Conservation (phyloP, 1,140 invertebrate species). For the Anastrepha obliqua region DNA sequence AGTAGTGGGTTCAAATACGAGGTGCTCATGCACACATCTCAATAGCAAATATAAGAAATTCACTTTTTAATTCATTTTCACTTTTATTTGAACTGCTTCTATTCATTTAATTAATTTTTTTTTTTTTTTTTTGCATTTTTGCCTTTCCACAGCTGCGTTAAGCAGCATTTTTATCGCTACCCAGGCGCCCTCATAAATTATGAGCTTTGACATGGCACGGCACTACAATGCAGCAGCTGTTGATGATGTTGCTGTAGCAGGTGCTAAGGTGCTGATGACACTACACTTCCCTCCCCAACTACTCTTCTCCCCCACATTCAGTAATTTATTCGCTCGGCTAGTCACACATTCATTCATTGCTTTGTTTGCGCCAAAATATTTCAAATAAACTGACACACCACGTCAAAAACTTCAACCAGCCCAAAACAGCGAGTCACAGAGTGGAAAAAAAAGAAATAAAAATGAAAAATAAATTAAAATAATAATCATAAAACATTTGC, state of each 20-base stretch:
- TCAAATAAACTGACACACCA: background rate
- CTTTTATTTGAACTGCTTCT: background rate
- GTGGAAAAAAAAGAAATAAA: background rate
- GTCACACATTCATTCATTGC: conserved; percentile 10
- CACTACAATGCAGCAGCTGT: conserved; percentile 17
- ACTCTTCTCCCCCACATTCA: background rate
- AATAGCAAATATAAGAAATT: too few relatives aligned
- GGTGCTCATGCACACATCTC: too few relatives aligned
- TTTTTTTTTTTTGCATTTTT: background rate
- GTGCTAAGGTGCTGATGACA: background rate
- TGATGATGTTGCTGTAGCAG: background rate
- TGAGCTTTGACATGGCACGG: background rate
- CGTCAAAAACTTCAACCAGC: conserved; percentile 30
- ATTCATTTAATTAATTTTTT: background rate
- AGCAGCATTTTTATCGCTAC: background rate
- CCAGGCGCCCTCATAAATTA: background rate
- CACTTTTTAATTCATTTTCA: background rate
- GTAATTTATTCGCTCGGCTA: background rate
- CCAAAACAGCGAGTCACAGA: background rate
- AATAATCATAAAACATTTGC: background rate
- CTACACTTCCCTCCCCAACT: background rate
- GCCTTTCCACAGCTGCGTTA: background rate
- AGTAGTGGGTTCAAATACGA: too few relatives aligned
- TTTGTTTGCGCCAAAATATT: conserved; percentile 25
- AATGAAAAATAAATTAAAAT: background rate